Conservation (phyloP, 2,113 vertebrate genomes). For the Camelus dromedarius region DNA sequence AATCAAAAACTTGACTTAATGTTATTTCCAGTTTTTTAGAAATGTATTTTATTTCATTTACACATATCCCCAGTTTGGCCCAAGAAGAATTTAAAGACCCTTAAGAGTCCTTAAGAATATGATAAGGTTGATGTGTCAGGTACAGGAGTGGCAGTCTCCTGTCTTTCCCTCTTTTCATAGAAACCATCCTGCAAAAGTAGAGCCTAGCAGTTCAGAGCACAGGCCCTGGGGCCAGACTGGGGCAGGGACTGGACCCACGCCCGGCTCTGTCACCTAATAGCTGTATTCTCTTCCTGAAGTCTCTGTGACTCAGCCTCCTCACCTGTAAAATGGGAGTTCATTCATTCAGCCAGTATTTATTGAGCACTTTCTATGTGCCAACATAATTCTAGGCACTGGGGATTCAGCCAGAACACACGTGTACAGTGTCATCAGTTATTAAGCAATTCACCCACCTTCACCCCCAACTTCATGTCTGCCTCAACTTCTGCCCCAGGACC, state of each 20-base stretch:
- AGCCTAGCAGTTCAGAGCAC: background rate
- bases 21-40: background rate
- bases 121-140: background rate
- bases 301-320: background rate
- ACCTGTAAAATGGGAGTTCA: background rate
- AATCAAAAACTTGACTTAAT: background rate
- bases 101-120: background rate
- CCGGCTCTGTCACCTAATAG: background rate
- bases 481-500: background rate
- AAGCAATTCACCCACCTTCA: background rate
- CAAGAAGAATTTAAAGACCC: background rate
- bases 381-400: background rate
- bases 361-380: background rate
- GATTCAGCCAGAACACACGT: background rate
- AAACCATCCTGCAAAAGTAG: background rate
- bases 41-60: background rate
- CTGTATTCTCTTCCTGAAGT: background rate
- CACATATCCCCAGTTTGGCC: background rate
- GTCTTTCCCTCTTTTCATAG: background rate
- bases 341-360: background rate
- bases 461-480: background rate
- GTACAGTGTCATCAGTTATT: background rate
- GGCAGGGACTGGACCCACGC: background rate
- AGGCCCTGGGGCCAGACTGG: background rate
- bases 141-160: background rate